Evolutionary conservation across 1,140 invertebrate genomes (phyloP).

Genomic region (Campoletis sonorensis): DNA sequence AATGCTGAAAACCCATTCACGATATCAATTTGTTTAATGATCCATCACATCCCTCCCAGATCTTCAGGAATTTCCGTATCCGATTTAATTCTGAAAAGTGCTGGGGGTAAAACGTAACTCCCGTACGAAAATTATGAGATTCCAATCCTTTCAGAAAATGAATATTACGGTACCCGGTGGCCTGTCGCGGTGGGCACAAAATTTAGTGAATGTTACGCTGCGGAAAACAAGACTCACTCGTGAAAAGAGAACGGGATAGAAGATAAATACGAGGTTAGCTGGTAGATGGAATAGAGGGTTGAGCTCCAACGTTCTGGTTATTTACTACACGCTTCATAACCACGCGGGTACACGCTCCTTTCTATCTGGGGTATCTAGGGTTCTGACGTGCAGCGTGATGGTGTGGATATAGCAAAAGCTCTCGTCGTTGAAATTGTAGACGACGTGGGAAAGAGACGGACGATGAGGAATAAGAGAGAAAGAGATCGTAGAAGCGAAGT

Average conservation of each 20-base stretch:
- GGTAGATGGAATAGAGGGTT: background rate
- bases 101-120: background rate
- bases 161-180: background rate
- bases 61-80: background rate
- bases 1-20: too few relatives aligned
- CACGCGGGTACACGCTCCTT: background rate
- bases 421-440: constrained; percentile 22
- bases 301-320: constrained; percentile 16
- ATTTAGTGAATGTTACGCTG: constrained; percentile 34
- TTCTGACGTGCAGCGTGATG: background rate
- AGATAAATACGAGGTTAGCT: constrained; percentile 24
- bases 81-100: background rate
- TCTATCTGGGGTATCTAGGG: constrained; percentile 26
- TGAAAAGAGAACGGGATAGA: constrained; percentile 10
- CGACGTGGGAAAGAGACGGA: background rate
- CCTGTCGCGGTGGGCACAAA: background rate
- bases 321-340: constrained; percentile 39
- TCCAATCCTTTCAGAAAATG: constrained; percentile 26
- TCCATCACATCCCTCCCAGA: background rate
- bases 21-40: background rate
- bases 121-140: constrained; percentile 21
- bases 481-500: background rate
- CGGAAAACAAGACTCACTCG: background rate
- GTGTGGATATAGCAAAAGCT: background rate
- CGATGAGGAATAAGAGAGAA: background rate